Conservation (phyloP, 2,797 vertebrate genomes). For the Cyprinella venusta region DNA sequence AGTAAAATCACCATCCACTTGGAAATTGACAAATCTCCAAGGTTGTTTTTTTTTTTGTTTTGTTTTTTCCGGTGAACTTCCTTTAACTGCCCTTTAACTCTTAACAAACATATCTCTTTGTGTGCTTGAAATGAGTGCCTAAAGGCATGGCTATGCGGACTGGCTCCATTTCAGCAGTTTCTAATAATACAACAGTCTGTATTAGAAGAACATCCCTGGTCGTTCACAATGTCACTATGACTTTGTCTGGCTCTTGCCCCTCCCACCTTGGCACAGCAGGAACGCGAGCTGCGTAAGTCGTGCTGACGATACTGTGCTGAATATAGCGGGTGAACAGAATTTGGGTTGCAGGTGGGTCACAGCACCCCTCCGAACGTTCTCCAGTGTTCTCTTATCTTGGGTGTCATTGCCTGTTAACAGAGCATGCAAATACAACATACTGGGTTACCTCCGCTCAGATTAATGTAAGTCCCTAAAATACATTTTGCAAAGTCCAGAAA, state of each 20-base stretch:
- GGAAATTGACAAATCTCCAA: background rate
- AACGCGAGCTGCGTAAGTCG: constrained; percentile 1
- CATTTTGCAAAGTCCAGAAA: background rate
- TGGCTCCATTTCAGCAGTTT: constrained; percentile 24
- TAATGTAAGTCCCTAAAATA: constrained; percentile 4
- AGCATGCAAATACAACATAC: constrained; percentile 27
- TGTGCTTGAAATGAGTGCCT: background rate
- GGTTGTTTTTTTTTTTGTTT: background rate
- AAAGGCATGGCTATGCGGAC: background rate
- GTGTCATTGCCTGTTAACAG: constrained; percentile 27
- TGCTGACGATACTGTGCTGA: constrained; percentile 9
- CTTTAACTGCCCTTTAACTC: background rate
- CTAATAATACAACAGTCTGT: constrained; percentile 48
- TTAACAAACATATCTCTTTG: background rate
- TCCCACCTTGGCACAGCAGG: background rate
- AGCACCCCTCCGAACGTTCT: constrained; percentile 17
- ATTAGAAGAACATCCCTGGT: constrained; percentile 39
- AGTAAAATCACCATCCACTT: background rate
- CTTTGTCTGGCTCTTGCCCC: constrained; percentile 34
- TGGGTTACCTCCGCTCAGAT: background rate
- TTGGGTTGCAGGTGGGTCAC: constrained; percentile 39
- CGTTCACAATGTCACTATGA: constrained; percentile 44
- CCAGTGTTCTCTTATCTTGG: constrained; percentile 18
- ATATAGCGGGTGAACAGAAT: constrained; percentile 23
- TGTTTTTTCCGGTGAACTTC: background rate